These are phyloP conservation scores for Heteropelma amictum DNA, from an alignment of 2,888 invertebrate genomes.

Conservation along the genomic window DNA sequence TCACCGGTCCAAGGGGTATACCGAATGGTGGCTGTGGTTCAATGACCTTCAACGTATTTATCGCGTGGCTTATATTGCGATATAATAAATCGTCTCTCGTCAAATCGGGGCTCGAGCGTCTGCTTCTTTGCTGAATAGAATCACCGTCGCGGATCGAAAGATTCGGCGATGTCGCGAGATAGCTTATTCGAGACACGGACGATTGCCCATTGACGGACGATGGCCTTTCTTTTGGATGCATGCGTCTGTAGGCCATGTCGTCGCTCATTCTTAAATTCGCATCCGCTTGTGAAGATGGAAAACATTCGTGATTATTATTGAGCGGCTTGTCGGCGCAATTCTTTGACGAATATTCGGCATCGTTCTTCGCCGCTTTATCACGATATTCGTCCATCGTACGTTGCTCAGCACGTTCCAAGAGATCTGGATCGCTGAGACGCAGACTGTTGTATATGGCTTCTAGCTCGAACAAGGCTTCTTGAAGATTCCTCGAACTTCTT, in stretches of 20 bases:
- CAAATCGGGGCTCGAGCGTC: slow-evolving; percentile 86
- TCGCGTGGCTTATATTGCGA: slow-evolving; percentile 88
- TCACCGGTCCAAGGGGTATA: slow-evolving; percentile 91
- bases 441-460: slow-evolving; percentile 95
- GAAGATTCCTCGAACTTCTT: slow-evolving; percentile 88
- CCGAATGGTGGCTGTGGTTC: slow-evolving; percentile 95
- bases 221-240: slow-evolving; percentile 81
- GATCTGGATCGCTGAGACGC: slow-evolving; percentile 89
- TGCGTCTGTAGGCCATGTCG: slow-evolving; percentile 89
- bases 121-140: slow-evolving; percentile 58
- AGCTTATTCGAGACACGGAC: slow-evolving; percentile 81
- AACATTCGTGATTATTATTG: slow-evolving; percentile 30
- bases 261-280: slow-evolving; percentile 81
- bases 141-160: slow-evolving; percentile 72
- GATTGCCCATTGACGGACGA: slow-evolving; percentile 75
- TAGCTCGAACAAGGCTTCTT: slow-evolving; percentile 92
- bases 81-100: slow-evolving; percentile 91
- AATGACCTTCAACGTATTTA: slow-evolving; percentile 83
- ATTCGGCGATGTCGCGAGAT: slow-evolving; percentile 85
- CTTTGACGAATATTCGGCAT: slow-evolving; percentile 62
- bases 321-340: slow-evolving; percentile 42
- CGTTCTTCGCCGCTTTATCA: slow-evolving; percentile 41
- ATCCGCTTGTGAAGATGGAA: not conserved
- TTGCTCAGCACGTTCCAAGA: slow-evolving; percentile 88
- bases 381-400: slow-evolving; percentile 82